Base-by-base conservation (phyloP, 2,888 invertebrate genomes). In the Seira ritae region DNA sequence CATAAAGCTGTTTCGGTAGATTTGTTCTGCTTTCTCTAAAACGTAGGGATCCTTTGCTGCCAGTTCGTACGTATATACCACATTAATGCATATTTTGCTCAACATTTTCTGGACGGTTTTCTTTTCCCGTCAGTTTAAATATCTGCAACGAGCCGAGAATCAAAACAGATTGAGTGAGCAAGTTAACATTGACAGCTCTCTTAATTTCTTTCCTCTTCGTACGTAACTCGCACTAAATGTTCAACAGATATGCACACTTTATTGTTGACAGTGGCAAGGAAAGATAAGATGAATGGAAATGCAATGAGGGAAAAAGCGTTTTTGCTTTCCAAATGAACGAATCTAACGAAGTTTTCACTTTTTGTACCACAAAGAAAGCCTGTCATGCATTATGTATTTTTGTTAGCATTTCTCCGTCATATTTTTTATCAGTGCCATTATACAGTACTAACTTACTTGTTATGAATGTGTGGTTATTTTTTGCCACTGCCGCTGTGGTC, bases 231-330 rank as follows among this genome's bases (percentile, higher is more conserved):
- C 17, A 50, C 17, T 50, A 50, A 12, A 50, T 8, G 50, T 8
- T 8, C 31, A 4, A 31, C 8, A 8, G 8, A 4, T 31, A 8
- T 31, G 8, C 31, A 31, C 8, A 31, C 31, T 31, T 31, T 8
- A 31, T 31, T 31, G 31, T 31, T 50, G 50, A 50, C 17, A 50
- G 50, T n/a, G 50, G 15, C 15, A 12, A n/a, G 17, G 50, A n/a
- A n/a, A 50, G 50, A 50, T n/a, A 50, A 50, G 50, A 50, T 50
- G 50, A 15, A 50, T 50, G 50, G 50, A 50, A n/a, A n/a, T 50
- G 50, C 50, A 50, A 50, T 8, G 50, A 50, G 50, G 12, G 17
- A 50, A 15, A 50, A 12, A n/a, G 3, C 50, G 15, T 50, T 50
- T 50, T 50, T 50, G 50, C 17, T 50, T 50, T 12, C 15, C 17